These are phyloP conservation scores for Nothura maculosa DNA, from an alignment of 2,797 vertebrate species.

Conservation along the genomic window DNA sequence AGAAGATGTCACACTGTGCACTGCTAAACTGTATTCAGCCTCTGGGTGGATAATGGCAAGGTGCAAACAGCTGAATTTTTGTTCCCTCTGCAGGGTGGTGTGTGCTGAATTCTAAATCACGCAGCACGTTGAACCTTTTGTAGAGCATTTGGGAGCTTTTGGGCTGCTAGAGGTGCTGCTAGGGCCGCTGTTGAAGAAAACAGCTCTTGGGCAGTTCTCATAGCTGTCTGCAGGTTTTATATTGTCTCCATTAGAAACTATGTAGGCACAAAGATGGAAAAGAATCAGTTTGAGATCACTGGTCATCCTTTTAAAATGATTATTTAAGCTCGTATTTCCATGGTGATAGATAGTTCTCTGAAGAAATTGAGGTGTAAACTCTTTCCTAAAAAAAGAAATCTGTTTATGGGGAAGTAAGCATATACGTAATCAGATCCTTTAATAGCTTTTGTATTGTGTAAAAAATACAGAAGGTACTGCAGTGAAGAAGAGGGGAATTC, in stretches of 20 bases:
- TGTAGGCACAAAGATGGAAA: background rate
- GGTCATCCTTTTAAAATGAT: background rate
- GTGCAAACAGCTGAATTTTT: background rate
- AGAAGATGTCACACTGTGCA: slow-evolving; percentile 47
- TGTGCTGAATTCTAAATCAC: background rate
- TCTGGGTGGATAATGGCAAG: background rate
- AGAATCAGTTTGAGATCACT: background rate
- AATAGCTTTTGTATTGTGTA: background rate
- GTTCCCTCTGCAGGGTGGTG: background rate
- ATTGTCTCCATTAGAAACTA: background rate
- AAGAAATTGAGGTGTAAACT: background rate
- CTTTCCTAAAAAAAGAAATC: background rate
- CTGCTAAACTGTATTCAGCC: background rate
- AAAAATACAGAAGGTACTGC: background rate
- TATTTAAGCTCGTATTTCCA: background rate
- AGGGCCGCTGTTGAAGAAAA: background rate
- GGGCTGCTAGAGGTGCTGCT: background rate
- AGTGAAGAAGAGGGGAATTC: background rate
- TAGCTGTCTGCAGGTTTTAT: background rate
- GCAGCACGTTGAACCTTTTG: background rate
- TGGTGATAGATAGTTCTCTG: background rate
- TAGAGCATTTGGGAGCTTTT: background rate
- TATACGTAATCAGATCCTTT: background rate
- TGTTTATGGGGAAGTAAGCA: background rate
- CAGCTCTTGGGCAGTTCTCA: background rate